phyloP scores from a whole-genome alignment of 1,140 invertebrate genomes.

The Lepidostoma basale region DNA sequence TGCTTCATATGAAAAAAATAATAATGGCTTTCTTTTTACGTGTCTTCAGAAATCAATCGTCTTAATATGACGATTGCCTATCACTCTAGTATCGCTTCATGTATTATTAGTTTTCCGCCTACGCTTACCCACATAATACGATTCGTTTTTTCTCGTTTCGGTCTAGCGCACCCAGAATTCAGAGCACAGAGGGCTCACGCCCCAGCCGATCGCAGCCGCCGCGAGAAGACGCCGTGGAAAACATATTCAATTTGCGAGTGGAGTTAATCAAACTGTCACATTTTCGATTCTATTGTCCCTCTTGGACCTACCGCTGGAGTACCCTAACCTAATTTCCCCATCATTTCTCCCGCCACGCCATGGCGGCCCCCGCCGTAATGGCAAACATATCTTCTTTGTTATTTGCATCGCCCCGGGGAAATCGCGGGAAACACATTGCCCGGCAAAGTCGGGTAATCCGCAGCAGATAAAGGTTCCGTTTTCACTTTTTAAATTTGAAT shows the following conservation, averaged over 20 bases:
- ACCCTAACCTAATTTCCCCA: slow-evolving; percentile 25
- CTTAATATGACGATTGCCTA: too few relatives aligned
- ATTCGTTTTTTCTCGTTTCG: too few relatives aligned
- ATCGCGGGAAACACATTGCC: slow-evolving; percentile 38
- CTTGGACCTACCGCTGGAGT: slow-evolving; percentile 1
- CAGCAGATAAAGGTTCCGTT: slow-evolving; percentile 9
- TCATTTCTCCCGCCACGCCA: slow-evolving; percentile 22
- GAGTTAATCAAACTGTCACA: slow-evolving; percentile 15
- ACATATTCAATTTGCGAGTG: slow-evolving; percentile 9
- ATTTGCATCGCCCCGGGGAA: slow-evolving; percentile 40
- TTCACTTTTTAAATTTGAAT: slow-evolving; percentile 30
- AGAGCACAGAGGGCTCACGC: too few relatives aligned
- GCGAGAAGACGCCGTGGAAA: not conserved
- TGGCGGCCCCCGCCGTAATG: slow-evolving; percentile 12
- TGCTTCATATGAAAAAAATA: too few relatives aligned
- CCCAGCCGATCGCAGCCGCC: too few relatives aligned
- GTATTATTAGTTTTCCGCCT: too few relatives aligned
- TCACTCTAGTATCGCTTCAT: too few relatives aligned
- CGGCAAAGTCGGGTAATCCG: slow-evolving; percentile 17
- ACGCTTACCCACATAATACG: too few relatives aligned
- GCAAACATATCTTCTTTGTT: slow-evolving; percentile 36
- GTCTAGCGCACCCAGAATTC: too few relatives aligned
- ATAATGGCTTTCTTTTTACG: too few relatives aligned
- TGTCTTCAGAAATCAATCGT: too few relatives aligned
- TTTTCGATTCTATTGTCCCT: slow-evolving; percentile 13